phyloP scores from a whole-genome alignment of 2,797 vertebrate species.

The Remorina albescens region DNA sequence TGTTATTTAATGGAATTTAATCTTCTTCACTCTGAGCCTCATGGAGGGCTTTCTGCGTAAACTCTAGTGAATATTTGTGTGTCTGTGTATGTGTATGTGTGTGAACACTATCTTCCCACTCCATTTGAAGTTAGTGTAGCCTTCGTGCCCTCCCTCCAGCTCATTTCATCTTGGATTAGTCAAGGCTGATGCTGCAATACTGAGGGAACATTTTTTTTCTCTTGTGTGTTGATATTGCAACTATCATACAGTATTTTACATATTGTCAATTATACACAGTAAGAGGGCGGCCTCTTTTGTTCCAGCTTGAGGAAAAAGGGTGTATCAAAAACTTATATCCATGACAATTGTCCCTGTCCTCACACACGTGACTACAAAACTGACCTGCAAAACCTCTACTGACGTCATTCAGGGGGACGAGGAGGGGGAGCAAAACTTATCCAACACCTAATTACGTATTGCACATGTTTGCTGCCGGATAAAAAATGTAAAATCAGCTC shows the following conservation, averaged over 20 bases:
- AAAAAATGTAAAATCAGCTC: conserved; percentile 21
- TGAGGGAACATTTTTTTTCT: conserved; percentile 17
- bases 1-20: conserved; percentile 46
- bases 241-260: neutral
- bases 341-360: conserved; percentile 3
- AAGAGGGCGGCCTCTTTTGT: conserved; percentile 2
- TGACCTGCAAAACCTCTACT: conserved; percentile 7
- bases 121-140: conserved; percentile 49
- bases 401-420: neutral
- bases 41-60: conserved; percentile 33
- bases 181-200: conserved; percentile 48
- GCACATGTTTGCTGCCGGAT: conserved; percentile 14
- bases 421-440: conserved; percentile 12
- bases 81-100: conserved; percentile 28
- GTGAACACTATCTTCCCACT: conserved; percentile 39
- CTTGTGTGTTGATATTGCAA: conserved; percentile 13
- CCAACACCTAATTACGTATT: neutral
- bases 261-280: conserved; percentile 9
- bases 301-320: neutral
- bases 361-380: neutral
- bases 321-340: conserved; percentile 1
- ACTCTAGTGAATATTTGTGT: conserved; percentile 30
- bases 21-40: conserved; percentile 25
- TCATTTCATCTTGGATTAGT: conserved; percentile 67
- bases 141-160: conserved; percentile 46